Percentiles rank a stretch among this genome's conserved stretches.
These are phyloP conservation scores for Trichosurus vulpecula DNA, from an alignment of 2,797 vertebrate species.

Conservation along the genomic window DNA sequence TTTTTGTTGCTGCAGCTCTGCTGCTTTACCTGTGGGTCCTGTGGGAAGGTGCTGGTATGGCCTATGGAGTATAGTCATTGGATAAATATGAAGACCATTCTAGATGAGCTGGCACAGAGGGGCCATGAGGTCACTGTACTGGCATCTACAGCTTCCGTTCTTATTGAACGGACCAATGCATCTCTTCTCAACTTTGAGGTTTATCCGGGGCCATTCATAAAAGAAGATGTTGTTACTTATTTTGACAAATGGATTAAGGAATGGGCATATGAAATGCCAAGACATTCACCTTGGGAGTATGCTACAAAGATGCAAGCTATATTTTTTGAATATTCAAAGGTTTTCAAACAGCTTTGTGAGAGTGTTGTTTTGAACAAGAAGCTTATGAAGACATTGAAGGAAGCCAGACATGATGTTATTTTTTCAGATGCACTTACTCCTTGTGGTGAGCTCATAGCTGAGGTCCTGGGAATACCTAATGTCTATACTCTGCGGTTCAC, in stretches of 20 bases:
- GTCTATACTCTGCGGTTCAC: conserved; percentile 79
- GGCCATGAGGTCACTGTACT: conserved; percentile 85
- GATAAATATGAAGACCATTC: conserved; percentile 83
- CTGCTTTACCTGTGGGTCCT: conserved; percentile 49
- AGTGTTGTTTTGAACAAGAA: conserved; percentile 59
- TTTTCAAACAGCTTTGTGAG: conserved; percentile 55
- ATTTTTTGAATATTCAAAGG: neutral
- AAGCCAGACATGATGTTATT: conserved; percentile 80
- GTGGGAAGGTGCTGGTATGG: conserved; percentile 84
- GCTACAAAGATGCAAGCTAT: conserved; percentile 17
- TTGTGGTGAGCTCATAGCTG: conserved; percentile 82
- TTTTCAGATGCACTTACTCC: conserved; percentile 73
- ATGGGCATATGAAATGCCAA: conserved; percentile 66
- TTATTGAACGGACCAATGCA: conserved; percentile 63
- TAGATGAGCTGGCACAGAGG: conserved; percentile 80
- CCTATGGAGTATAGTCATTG: conserved; percentile 86
- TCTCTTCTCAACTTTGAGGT: conserved; percentile 80
- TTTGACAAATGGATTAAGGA: conserved; percentile 62
- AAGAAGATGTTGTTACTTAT: neutral
- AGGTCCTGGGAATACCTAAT: conserved; percentile 81
- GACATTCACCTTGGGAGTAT: conserved; percentile 47
- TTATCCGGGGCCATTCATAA: conserved; percentile 75
- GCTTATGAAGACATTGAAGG: conserved; percentile 74
- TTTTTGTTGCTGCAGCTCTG: conserved; percentile 39
- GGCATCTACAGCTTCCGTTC: conserved; percentile 71